These are phyloP conservation scores for Augochlora pura DNA, from an alignment of 1,140 invertebrate species.

Conservation along the genomic window DNA sequence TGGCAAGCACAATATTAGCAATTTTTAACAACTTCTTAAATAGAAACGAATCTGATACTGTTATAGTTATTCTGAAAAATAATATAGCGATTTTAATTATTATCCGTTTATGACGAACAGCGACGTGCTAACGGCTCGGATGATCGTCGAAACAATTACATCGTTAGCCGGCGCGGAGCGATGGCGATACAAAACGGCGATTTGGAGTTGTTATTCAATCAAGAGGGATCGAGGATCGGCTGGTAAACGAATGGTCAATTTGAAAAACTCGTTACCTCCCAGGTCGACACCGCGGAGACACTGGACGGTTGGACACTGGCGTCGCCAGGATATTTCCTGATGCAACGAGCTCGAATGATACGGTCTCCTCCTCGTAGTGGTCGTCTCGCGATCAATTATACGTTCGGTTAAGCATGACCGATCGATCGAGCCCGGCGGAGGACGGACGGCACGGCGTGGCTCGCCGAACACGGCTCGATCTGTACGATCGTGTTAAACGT, in stretches of 20 bases:
- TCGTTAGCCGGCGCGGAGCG: no score
- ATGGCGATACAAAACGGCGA: no score
- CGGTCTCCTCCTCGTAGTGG: background rate
- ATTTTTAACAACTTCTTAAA: no score
- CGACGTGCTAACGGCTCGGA: no score
- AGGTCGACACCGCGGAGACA: background rate
- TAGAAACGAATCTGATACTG: no score
- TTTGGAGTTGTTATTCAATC: no score
- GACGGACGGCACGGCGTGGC: background rate
- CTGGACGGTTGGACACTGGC: background rate
- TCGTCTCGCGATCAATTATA: conserved; percentile 18
- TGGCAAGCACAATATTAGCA: no score
- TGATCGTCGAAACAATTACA: no score
- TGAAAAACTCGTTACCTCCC: conserved; percentile 10
- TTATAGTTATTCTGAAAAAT: no score
- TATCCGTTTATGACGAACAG: no score
- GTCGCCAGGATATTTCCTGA: background rate
- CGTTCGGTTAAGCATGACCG: conserved; percentile 37
- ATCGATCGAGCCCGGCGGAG: background rate
- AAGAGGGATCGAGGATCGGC: no score
- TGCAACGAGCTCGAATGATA: conserved; percentile 3
- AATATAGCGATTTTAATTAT: no score
- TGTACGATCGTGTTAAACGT: conserved; percentile 15
- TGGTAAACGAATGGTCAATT: background rate
- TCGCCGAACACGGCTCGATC: background rate